phyloP scores from a whole-genome alignment of 2,888 invertebrate species.

The Eubasilissa splendida region DNA sequence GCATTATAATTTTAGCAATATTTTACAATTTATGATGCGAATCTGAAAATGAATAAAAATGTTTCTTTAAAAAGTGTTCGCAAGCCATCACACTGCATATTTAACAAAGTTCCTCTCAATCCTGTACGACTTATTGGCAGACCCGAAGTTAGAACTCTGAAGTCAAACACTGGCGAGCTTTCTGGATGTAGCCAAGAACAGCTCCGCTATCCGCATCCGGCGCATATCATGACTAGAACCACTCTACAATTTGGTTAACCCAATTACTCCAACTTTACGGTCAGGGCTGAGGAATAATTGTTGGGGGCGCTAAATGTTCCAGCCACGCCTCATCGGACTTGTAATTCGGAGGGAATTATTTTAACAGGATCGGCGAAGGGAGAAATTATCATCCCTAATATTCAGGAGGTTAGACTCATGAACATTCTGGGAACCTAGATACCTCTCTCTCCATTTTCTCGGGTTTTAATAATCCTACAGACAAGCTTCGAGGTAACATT shows the following conservation, averaged over 20 bases:
- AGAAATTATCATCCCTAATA: slow-evolving; percentile 18
- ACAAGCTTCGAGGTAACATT: too few species aligned
- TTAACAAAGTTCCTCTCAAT: background rate
- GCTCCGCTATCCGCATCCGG: slow-evolving; percentile 14
- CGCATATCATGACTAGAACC: slow-evolving; percentile 30
- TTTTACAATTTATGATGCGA: too few species aligned
- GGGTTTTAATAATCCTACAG: too few species aligned
- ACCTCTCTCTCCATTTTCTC: too few species aligned
- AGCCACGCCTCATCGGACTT: slow-evolving; percentile 41
- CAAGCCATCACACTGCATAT: too few species aligned
- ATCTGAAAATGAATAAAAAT: too few species aligned
- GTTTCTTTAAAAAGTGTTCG: too few species aligned
- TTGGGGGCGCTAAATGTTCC: slow-evolving; percentile 46
- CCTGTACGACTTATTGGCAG: background rate
- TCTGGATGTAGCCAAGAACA: background rate
- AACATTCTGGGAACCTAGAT: too few species aligned
- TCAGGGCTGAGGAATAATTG: slow-evolving; percentile 51
- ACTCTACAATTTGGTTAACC: slow-evolving; percentile 53
- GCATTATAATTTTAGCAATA: too few species aligned
- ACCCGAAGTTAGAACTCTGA: slow-evolving; percentile 20
- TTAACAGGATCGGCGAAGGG: slow-evolving; percentile 24
- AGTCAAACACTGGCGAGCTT: slow-evolving; percentile 27
- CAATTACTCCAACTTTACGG: slow-evolving; percentile 56
- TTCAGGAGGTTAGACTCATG: background rate
- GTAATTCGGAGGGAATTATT: slow-evolving; percentile 34